These are phyloP conservation scores for Halichondria panicea DNA, from an alignment of 37 sponge, comb jelly and placozoan species.

Conservation along the genomic window DNA sequence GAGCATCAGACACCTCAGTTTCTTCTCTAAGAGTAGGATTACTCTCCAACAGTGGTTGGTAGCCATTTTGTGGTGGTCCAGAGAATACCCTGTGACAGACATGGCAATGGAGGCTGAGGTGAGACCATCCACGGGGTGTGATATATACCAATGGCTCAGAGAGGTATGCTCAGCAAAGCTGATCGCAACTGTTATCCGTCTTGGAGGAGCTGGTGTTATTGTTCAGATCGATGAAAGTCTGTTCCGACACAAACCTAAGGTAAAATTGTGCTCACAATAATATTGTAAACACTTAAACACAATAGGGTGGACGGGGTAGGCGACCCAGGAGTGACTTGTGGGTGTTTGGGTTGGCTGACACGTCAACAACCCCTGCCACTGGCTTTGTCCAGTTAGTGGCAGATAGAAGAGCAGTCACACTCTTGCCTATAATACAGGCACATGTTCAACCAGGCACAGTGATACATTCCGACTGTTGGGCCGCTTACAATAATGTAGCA, in stretches of 20 bases:
- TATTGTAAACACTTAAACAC: background rate
- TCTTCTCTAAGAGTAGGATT: constrained; percentile 37
- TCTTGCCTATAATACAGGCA: constrained; percentile 59
- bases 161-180: constrained; percentile 50
- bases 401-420: constrained; percentile 40
- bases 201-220: constrained; percentile 29
- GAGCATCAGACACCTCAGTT: constrained; percentile 31
- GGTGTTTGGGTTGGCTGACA: constrained; percentile 80
- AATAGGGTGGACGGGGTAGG: constrained; percentile 52
- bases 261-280: background rate
- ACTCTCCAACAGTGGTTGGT: constrained; percentile 52
- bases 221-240: constrained; percentile 59
- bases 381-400: constrained; percentile 66
- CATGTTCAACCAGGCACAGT: constrained; percentile 46
- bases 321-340: constrained; percentile 36
- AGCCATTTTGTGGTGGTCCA: constrained; percentile 10
- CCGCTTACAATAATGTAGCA: too few relatives aligned
- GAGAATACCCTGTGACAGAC: constrained; percentile 23
- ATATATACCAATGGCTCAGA: constrained; percentile 46
- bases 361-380: constrained; percentile 14
- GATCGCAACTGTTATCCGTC: constrained; percentile 1
- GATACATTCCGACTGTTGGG: constrained; percentile 58
- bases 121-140: background rate
- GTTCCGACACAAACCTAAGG: constrained; percentile 58
- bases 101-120: constrained; percentile 17